Conservation (phyloP, 2,797 vertebrate genomes). For the Lepilemur ruficaudatus region DNA sequence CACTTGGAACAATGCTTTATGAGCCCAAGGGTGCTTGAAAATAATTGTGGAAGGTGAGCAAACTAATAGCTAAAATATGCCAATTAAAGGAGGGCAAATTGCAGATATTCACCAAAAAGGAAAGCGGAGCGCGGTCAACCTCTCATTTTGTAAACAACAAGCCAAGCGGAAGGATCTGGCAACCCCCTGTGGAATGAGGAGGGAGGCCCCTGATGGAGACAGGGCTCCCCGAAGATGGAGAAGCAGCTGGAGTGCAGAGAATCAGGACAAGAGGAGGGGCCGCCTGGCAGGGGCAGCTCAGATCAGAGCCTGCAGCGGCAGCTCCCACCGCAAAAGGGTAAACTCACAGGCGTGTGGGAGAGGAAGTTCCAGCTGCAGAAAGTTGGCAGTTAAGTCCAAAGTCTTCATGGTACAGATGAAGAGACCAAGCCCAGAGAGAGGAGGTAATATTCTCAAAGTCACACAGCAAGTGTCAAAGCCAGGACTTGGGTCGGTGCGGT, state of each 20-base stretch:
- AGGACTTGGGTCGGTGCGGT: neutral
- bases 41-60: constrained; percentile 60
- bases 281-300: neutral
- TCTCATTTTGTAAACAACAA: constrained; percentile 59
- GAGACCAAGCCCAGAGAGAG: neutral
- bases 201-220: neutral
- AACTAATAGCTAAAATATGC: constrained; percentile 49
- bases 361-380: constrained; percentile 8
- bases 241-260: constrained; percentile 39
- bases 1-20: constrained; percentile 65
- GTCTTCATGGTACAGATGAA: neutral
- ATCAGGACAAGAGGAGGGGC: constrained; percentile 44
- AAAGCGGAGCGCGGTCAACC: neutral
- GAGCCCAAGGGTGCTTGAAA: constrained; percentile 51
- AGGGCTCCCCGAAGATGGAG: constrained; percentile 40
- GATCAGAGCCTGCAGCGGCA: neutral
- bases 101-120: constrained; percentile 29
- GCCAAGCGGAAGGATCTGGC: constrained; percentile 46
- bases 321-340: neutral
- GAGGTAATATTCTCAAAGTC: neutral
- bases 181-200: neutral
- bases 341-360: constrained; percentile 51
- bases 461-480: neutral
- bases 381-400: constrained; percentile 40
- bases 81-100: constrained; percentile 59